A percentile compares a stretch with the other conserved stretches of the same genome.
Conservation (phyloP, 2,113 vertebrate species). For the Mola mola region DNA sequence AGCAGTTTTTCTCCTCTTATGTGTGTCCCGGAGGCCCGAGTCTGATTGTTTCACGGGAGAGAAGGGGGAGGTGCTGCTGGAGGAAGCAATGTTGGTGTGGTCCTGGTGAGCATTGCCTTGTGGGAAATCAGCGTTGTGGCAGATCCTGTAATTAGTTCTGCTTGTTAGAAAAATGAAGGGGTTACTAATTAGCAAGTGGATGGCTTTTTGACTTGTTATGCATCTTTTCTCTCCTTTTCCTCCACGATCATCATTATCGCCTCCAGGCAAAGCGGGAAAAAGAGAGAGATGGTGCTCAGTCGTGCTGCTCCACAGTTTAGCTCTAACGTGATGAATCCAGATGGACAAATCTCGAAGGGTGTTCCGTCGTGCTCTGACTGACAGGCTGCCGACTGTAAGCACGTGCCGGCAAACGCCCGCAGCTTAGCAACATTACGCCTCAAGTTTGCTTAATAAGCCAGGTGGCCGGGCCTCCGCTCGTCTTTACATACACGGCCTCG, state of each 20-base stretch:
- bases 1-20: constrained; percentile 48
- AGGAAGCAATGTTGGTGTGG: constrained; percentile 63
- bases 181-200: constrained; percentile 82
- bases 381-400: constrained; percentile 57
- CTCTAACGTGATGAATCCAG: constrained; percentile 44
- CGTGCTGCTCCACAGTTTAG: constrained; percentile 48
- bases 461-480: neutral
- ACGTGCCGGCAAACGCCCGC: constrained; percentile 38
- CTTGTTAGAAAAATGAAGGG: constrained; percentile 83
- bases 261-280: constrained; percentile 46
- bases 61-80: constrained; percentile 28
- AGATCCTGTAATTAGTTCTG: constrained; percentile 85
- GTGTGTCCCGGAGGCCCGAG: constrained; percentile 46
- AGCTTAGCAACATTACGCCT: constrained; percentile 51
- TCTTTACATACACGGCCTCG: constrained; percentile 3
- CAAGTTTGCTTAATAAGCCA: constrained; percentile 38
- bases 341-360: constrained; percentile 65
- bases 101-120: constrained; percentile 72
- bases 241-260: constrained; percentile 75
- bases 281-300: constrained; percentile 21
- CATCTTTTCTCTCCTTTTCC: constrained; percentile 62
- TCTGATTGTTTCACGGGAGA: constrained; percentile 55
- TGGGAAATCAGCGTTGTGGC: constrained; percentile 79
- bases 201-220: constrained; percentile 79
- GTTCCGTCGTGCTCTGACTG: constrained; percentile 60